Evolutionary conservation across 2,888 invertebrate species (phyloP).

Genomic region (Trissolcus brochymenae): DNA sequence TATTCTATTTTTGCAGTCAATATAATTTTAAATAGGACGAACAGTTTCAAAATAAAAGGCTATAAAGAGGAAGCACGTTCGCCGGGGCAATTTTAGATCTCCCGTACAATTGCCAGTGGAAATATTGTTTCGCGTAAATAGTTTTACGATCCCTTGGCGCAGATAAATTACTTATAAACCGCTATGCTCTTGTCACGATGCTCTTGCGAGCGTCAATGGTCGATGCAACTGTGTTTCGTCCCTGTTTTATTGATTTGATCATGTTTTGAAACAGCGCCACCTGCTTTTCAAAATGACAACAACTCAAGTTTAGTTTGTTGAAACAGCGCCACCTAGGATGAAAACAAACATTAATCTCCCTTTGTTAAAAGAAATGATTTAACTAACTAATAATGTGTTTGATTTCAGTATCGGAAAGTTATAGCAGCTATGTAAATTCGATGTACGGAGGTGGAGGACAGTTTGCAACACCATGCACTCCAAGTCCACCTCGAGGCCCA

Average conservation of each 20-base stretch:
- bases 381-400: background rate
- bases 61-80: slow-evolving; percentile 24
- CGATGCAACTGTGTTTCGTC: too few relatives aligned
- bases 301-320: background rate
- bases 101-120: slow-evolving; percentile 28
- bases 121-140: slow-evolving; percentile 42
- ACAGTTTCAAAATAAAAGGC: slow-evolving; percentile 36
- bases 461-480: slow-evolving; percentile 73
- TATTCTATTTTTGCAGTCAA: slow-evolving; percentile 43
- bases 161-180: slow-evolving; percentile 31
- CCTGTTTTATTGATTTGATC: background rate
- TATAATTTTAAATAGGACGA: slow-evolving; percentile 47
- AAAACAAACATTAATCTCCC: too few relatives aligned
- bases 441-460: slow-evolving; percentile 74
- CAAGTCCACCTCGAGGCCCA: slow-evolving; percentile 73
- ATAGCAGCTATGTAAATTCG: slow-evolving; percentile 79
- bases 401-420: slow-evolving; percentile 82
- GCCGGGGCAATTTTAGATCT: slow-evolving; percentile 31
- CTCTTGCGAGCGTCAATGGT: slow-evolving; percentile 15
- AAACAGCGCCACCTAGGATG: slow-evolving; percentile 17
- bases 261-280: slow-evolving; percentile 11
- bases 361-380: too few relatives aligned
- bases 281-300: background rate
- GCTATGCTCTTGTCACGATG: slow-evolving; percentile 1
- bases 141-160: slow-evolving; percentile 35